Base-by-base conservation (phyloP, 1,140 invertebrate species). In the Drosophila ogumai region DNA sequence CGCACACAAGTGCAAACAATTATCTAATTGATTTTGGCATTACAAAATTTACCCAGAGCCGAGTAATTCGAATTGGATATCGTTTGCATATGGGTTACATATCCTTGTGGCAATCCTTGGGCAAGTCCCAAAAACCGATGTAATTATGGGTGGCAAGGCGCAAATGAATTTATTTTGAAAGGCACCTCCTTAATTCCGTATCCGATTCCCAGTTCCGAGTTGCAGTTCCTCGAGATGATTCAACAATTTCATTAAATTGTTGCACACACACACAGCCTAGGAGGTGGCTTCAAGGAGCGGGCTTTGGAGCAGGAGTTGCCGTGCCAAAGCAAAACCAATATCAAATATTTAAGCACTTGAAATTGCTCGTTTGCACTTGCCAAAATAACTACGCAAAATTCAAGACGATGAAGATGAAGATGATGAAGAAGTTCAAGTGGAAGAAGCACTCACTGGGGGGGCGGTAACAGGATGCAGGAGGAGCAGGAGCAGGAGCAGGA, bases 351-450 rank as follows among this genome's bases (percentile, higher is more conserved):
- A 88, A 88, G 77, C 85, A 84, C 84, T 88, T 84, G 72, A 88
- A 88, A 88, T 88, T 88, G 84, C 84, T 88, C 85, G 84, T 88
- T 88, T 88, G 84, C 84, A 88, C 84, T 88, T 84, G 79, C 85
- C 80, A 88, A 88, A 88, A 88, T 88, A 88, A 84, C 84, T 84
- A 84, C 84, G 80, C 84, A 80, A 84, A 80, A 84, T 84, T 80
- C 76, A 80, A 69, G 84, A 64, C 71, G 67, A 60, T 50, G 74
- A 55, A 38, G 49, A 75, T 49, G 68, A 55, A 54, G 54, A 58
- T 56, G 52, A 57, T 55, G 31, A 43, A 36, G 36, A 38, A 56
- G 67, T 61, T 61, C 17, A 44, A 22, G 41, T 44, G 43, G 22
- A 47, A 56, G 55, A 19, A 43, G 52, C 32, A 38, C 5, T 25